Evolutionary conservation across 2,113 vertebrate genomes (phyloP).

Genomic region (Syngnathus floridae): DNA sequence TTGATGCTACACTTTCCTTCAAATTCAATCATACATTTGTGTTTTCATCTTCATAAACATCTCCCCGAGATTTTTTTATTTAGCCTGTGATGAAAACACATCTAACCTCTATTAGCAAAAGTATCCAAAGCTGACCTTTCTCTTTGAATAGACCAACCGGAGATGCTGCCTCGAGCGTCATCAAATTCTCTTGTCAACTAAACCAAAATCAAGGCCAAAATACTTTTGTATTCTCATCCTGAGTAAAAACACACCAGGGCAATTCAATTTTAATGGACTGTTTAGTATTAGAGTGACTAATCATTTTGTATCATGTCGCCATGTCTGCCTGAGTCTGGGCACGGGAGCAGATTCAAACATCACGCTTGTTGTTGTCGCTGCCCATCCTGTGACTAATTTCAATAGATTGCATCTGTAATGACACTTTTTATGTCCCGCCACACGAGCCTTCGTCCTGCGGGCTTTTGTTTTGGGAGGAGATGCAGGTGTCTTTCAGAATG

Average conservation of each 20-base stretch:
- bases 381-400: constrained; percentile 38
- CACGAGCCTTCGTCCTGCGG: constrained; percentile 9
- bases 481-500: constrained; percentile 42
- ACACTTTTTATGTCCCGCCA: constrained; percentile 28
- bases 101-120: not conserved
- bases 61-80: not conserved
- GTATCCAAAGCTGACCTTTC: not conserved
- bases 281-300: not conserved
- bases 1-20: no score
- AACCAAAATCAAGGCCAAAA: not conserved
- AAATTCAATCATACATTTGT: no score
- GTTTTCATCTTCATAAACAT: no score
- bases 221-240: no score
- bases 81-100: not conserved
- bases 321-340: constrained; percentile 30
- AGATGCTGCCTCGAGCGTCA: not conserved
- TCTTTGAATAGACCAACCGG: not conserved
- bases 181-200: not conserved
- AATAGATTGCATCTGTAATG: constrained; percentile 43
- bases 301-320: constrained; percentile 31
- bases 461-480: constrained; percentile 23
- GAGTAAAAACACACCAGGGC: not conserved
- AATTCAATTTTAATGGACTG: not conserved
- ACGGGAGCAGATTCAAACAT: constrained; percentile 30
- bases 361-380: constrained; percentile 18